These are phyloP conservation scores for Drosophila kambysellisi DNA, from an alignment of 2,888 invertebrate species.

Conservation along the genomic window DNA sequence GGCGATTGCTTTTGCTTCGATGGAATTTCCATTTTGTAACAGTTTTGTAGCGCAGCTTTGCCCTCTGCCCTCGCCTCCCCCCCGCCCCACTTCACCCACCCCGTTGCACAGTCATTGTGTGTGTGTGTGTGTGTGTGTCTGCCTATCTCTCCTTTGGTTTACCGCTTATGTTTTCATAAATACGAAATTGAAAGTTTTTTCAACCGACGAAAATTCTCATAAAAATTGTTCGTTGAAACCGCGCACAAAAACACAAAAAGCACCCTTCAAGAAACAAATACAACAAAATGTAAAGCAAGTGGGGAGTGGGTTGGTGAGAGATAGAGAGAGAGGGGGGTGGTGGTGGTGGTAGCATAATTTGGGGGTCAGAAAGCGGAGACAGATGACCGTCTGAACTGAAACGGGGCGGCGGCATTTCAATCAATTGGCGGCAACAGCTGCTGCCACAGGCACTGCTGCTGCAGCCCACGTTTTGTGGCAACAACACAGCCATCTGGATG, in stretches of 20 bases:
- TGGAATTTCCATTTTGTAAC: constrained; percentile 77
- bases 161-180: constrained; percentile 68
- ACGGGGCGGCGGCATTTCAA: constrained; percentile 78
- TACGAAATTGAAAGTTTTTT: constrained; percentile 78
- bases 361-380: constrained; percentile 42
- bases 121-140: constrained; percentile 1
- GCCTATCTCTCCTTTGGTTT: constrained; percentile 25
- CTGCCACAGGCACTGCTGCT: constrained; percentile 59
- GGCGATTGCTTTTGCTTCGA: constrained; percentile 65
- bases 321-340: neutral
- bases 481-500: constrained; percentile 50
- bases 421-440: constrained; percentile 81
- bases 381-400: constrained; percentile 52
- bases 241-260: constrained; percentile 43
- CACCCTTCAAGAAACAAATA: constrained; percentile 72
- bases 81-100: neutral
- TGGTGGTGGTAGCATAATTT: neutral
- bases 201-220: constrained; percentile 76
- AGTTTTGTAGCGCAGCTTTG: constrained; percentile 61
- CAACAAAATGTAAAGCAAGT: constrained; percentile 46
- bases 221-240: constrained; percentile 75
- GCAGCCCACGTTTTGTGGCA: constrained; percentile 71
- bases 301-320: no score
- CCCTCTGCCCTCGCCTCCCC: neutral
- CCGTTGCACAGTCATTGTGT: neutral